Evolutionary conservation across 2,113 vertebrate species (phyloP).

Genomic region (Hippolais icterina): DNA sequence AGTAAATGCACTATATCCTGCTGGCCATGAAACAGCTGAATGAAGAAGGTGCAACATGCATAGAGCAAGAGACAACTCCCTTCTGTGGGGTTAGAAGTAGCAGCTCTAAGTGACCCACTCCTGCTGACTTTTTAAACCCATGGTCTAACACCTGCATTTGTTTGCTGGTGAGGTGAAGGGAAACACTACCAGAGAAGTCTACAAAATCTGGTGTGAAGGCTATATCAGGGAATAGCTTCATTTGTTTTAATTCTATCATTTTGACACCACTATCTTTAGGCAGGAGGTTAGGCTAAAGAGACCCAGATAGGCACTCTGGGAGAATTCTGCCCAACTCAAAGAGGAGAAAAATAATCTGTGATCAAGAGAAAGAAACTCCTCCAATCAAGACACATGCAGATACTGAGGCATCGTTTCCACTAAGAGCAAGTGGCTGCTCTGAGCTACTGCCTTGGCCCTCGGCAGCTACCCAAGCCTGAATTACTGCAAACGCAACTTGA

Average conservation of each 20-base stretch:
- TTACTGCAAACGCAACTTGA: not conserved
- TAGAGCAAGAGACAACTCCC: not conserved
- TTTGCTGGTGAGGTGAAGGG: not conserved
- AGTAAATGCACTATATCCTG: not conserved
- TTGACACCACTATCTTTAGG: not conserved
- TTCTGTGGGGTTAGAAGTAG: not conserved
- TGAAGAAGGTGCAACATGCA: not conserved
- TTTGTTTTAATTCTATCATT: not conserved
- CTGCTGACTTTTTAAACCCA: not conserved
- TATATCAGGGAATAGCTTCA: not conserved
- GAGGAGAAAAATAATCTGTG: not conserved
- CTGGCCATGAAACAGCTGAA: not conserved
- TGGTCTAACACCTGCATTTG: not conserved
- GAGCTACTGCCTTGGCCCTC: not conserved
- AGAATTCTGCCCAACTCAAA: not conserved
- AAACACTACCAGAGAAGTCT: not conserved
- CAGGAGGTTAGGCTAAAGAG: not conserved
- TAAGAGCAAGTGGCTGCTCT: not conserved
- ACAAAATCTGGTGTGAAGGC: not conserved
- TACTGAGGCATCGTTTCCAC: accelerated
- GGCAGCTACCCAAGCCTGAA: not conserved
- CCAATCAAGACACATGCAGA: not conserved
- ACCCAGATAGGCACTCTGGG: not conserved
- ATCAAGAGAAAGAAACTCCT: not conserved
- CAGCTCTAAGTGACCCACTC: not conserved